Evolutionary conservation across 2,797 vertebrate genomes (phyloP).

Genomic region (Menidia menidia): DNA sequence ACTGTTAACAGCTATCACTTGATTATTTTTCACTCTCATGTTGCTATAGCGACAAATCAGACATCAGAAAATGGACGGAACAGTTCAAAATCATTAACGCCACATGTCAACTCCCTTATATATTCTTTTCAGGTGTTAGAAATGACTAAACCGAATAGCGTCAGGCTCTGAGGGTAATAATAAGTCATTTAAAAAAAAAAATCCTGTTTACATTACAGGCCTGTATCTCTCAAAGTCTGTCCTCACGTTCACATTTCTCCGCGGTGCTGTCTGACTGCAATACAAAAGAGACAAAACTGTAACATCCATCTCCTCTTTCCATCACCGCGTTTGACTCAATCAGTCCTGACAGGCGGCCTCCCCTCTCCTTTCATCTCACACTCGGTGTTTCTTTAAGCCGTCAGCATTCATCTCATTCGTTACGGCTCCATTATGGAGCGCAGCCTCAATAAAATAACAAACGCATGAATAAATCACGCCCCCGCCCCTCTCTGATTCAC

Average conservation of each 20-base stretch:
- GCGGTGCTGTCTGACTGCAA: background rate
- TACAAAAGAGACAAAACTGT: slow-evolving; percentile 19
- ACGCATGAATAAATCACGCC: slow-evolving; percentile 74
- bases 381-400: slow-evolving; percentile 37
- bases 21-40: too few species aligned
- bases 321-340: slow-evolving; percentile 51
- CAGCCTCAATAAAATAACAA: slow-evolving; percentile 62
- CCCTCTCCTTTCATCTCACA: slow-evolving; percentile 60
- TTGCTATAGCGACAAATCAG: too few species aligned
- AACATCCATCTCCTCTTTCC: slow-evolving; percentile 37
- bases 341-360: slow-evolving; percentile 54
- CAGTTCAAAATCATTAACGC: too few species aligned
- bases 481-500: slow-evolving; percentile 50
- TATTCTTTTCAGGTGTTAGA: background rate
- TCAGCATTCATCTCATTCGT: slow-evolving; percentile 65
- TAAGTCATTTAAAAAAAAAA: background rate
- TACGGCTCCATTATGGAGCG: slow-evolving; percentile 66
- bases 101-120: background rate
- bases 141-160: background rate
- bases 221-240: background rate
- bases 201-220: background rate
- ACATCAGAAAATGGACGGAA: too few species aligned
- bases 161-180: background rate
- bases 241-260: slow-evolving; percentile 2
- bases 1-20: too few species aligned